Evolutionary conservation across 2,888 invertebrate genomes (phyloP), one percentile per base, ranked within the genome.

Genomic region (Scaeva pyrastri): DNA sequence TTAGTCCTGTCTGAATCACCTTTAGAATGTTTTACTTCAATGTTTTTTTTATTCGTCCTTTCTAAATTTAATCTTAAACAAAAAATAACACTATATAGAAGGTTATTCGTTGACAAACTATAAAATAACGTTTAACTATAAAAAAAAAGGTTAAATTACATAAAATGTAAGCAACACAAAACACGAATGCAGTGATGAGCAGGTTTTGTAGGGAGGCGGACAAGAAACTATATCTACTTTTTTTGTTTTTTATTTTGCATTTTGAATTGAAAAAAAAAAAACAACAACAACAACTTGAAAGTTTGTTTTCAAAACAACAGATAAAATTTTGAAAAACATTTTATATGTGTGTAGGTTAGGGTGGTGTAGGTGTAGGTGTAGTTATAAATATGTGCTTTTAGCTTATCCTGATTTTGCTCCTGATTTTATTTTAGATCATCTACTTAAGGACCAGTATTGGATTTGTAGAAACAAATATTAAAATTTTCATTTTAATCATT

Each of bases 91-190:
- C n/a, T 23, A 26, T 43, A 19, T 41, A 26, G 26, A 4, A 31
- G 31, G 31, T 31, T 31, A 31, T 26, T 71, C 36, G 71, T 43
- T 56, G 81, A 68, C 76, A 82, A 72, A 82, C 77, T 77, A 77
- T 52, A 77, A 72, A 72, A 82, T 43, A 72, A 41, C 56, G 82
- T 36, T 82, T 68, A 82, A 43, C 82, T 77, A 52, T 19, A 77
- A 71, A 75, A 82, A 66, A 66, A 75, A 82, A 66, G 76, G 71
- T 66, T 60, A 76, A 81, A 81, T 76, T 76, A 56, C 62, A 43
- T 48, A 62, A 31, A 41, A 56, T 31, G 31, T 4, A 19, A 48
- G 50, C 14, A 62, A 60, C 16, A 56, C 56, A 56, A 12, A 26
- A 39, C 56, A 45, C 26, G 39, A 60, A 19, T 31, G 68, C 43